Conservation (phyloP, 1,140 invertebrate species). For the Rhagoletis zephyria region DNA sequence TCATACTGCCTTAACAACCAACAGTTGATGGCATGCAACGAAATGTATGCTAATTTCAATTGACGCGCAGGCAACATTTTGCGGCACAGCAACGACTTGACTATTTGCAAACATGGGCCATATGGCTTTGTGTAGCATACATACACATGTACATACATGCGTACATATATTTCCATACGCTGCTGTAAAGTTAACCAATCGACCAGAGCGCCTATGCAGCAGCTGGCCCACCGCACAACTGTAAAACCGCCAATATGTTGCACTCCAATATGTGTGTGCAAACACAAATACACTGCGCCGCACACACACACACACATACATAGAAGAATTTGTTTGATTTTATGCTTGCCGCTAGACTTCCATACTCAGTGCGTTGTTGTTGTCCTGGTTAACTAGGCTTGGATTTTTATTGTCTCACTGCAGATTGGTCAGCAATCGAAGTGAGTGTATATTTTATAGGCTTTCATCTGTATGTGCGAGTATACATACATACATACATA, state of each 20-base stretch:
- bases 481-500: too few relatives aligned
- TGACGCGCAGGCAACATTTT: constrained; percentile 48
- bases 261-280: not conserved
- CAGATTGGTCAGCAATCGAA: constrained; percentile 15
- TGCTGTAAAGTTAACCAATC: constrained; percentile 21
- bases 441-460: not conserved
- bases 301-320: not conserved
- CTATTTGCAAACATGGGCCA: constrained; percentile 26
- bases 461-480: not conserved
- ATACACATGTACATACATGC: not conserved
- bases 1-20: too few relatives aligned
- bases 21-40: constrained; percentile 11
- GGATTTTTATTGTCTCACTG: constrained; percentile 34
- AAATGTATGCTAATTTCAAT: constrained; percentile 52
- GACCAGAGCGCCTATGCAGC: constrained; percentile 30
- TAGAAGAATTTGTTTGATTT: not conserved
- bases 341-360: not conserved
- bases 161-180: not conserved
- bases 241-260: constrained; percentile 43
- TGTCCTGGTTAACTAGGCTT: not conserved
- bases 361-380: not conserved
- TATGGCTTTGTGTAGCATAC: not conserved
- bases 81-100: constrained; percentile 36
- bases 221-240: not conserved
- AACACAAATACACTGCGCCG: not conserved